Base-by-base conservation (phyloP, 92 coral and sea anemone genomes). In the Isaurus tuberculatus region DNA sequence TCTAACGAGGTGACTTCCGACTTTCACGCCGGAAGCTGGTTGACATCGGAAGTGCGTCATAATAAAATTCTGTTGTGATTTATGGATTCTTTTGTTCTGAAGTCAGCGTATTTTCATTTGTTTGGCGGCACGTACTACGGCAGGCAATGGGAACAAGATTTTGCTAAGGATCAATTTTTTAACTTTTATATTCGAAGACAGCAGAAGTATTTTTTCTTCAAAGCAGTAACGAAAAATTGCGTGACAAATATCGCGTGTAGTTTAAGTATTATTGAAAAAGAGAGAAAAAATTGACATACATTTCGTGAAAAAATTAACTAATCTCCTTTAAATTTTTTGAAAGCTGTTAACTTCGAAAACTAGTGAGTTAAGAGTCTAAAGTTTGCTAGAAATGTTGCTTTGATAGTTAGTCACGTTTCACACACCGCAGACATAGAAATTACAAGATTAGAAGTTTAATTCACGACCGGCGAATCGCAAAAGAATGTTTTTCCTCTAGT, bases 41-140 rank as follows among this genome's bases (percentile, higher is more conserved):
- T 77, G 69, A 77, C 49, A 25, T 26, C 68, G 82, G 82, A 77
- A 77, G 26, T 36, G 13, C 82, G 82, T 77, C 82, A 77, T 32
- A 33, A 57, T 14, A 77, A 57, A 75, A 32, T 4, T 55, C 57
- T 19, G 15, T 53, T 55, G 10, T 55, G 27, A 55, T 20, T 55
- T 58, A 53, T 75, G 81, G 81, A 77, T 77, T 77, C 70, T 26
- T 65, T 55, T 22, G 31, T 15, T 55, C 82, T 77, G 65, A 77
- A 77, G 64, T 77, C 82, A 77, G 70, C 55, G 58, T 51, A 31
- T 77, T 77, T 77, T 44, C 53, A 58, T 58, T 58, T 77, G 69
- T 60, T 57, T 58, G n/a, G 31, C 49, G 69, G n/a, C 82, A 77
- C 68, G 82, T 77, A 77, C 82, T 49, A 55, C 63, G 25, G n/a